Evolutionary conservation across 2,888 invertebrate species (phyloP).

Genomic region (Pollenia angustigena): DNA sequence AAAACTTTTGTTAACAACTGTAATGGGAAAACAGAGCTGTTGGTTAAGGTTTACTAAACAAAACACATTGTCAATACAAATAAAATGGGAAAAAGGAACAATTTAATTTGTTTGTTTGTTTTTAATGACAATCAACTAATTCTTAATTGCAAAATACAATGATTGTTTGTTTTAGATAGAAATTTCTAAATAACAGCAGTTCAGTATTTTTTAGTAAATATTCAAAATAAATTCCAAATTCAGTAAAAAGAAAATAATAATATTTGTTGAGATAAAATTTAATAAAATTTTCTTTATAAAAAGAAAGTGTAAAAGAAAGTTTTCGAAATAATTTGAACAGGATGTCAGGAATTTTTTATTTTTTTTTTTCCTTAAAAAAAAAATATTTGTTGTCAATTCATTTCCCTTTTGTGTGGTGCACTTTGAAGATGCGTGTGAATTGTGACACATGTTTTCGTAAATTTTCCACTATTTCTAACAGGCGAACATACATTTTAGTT

Average conservation of each 20-base stretch:
- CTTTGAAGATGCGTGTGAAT: constrained; percentile 52
- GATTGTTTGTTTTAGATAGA: neutral
- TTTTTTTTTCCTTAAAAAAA: neutral
- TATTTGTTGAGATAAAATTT: too few species aligned
- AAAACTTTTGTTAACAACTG: constrained; percentile 4
- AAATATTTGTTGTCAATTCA: neutral
- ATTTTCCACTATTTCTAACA: constrained; percentile 65
- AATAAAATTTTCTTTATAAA: neutral
- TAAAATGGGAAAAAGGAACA: neutral
- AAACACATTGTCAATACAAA: too few species aligned
- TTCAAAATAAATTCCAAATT: too few species aligned
- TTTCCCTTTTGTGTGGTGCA: neutral
- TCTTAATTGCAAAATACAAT: neutral
- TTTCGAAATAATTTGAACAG: constrained; percentile 39
- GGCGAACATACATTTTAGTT: constrained; percentile 49
- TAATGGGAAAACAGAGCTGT: neutral
- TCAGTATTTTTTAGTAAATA: neutral
- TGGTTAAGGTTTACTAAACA: too few species aligned
- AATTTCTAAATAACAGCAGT: neutral
- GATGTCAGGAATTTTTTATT: constrained; percentile 27
- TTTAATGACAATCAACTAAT: too few species aligned
- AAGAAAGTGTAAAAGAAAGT: constrained; percentile 50
- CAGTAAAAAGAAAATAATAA: too few species aligned
- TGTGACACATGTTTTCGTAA: constrained; percentile 67
- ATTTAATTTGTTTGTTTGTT: too few species aligned